These are phyloP conservation scores for Lagria hirta DNA, from an alignment of 2,888 invertebrate species.

Conservation along the genomic window DNA sequence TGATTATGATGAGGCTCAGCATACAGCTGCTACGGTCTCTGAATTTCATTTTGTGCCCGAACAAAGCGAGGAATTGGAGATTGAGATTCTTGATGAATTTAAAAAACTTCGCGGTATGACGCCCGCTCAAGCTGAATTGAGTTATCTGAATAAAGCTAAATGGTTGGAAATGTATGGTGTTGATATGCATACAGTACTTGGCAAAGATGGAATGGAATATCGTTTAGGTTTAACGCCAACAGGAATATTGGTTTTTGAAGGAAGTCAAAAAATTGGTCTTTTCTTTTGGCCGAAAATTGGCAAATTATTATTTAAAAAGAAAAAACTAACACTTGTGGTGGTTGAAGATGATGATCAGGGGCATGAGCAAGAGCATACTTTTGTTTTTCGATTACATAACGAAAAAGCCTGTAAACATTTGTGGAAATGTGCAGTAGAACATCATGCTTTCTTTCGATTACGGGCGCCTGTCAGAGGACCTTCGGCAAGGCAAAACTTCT, in stretches of 20 bases:
- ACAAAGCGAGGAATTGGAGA: conserved; percentile 96
- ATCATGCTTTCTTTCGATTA: conserved; percentile 98
- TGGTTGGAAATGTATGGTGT: conserved; percentile 99
- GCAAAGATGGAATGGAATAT: conserved; percentile 96
- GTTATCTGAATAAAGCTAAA: conserved; percentile 89
- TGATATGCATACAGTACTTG: conserved; percentile 96
- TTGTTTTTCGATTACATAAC: conserved; percentile 93
- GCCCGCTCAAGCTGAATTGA: conserved; percentile 94
- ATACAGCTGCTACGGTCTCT: conserved; percentile 95
- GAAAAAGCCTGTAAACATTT: conserved; percentile 99
- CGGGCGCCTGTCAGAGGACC: conserved; percentile 87
- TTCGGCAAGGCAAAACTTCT: conserved; percentile 91
- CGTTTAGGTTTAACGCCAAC: conserved; percentile 96
- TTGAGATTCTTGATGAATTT: conserved; percentile 89
- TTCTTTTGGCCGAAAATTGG: conserved; percentile 99
- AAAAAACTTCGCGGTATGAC: conserved; percentile 83
- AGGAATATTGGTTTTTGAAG: conserved; percentile 97
- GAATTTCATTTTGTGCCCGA: conserved; percentile 97
- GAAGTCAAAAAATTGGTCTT: conserved; percentile 90
- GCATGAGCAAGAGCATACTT: conserved; percentile 96
- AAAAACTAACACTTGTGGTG: conserved; percentile 94
- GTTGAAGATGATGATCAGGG: conserved; percentile 99
- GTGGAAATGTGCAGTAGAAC: conserved; percentile 99
- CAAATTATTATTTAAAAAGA: conserved; percentile 96
- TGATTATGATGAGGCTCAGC: conserved; percentile 89